Percentiles rank a stretch among this genome's conserved stretches.
phyloP scores from a whole-genome alignment of 2,888 invertebrate species.

The Perizoma flavofasciatum region DNA sequence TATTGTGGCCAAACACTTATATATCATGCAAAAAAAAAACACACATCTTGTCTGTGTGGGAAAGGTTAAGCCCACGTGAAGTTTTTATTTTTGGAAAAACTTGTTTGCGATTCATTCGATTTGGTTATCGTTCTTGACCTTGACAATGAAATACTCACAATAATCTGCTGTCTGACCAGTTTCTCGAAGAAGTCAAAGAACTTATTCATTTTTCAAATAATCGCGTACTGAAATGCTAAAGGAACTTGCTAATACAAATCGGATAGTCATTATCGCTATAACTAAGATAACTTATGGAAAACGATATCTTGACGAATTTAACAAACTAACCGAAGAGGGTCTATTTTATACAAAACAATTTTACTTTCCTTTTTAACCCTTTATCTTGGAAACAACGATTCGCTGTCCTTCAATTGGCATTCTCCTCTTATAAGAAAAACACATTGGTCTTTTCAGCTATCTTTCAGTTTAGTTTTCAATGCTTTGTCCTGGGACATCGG shows the following conservation, averaged over 20 bases:
- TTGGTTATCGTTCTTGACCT: slow-evolving; percentile 15
- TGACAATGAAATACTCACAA: slow-evolving; percentile 20
- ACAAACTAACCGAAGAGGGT: background rate
- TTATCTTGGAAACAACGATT: too few relatives aligned
- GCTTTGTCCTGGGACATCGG: too few relatives aligned
- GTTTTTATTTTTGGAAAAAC: background rate
- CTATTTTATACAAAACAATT: too few relatives aligned
- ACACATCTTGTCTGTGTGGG: background rate
- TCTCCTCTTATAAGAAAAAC: too few relatives aligned
- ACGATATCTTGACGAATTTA: slow-evolving; percentile 5
- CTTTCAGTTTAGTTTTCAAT: too few relatives aligned
- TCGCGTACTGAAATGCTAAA: background rate
- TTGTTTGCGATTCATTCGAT: slow-evolving; percentile 1
- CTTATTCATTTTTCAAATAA: slow-evolving; percentile 11
- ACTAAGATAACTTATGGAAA: slow-evolving; percentile 5
- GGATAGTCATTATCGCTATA: slow-evolving; percentile 15
- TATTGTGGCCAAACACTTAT: too few relatives aligned
- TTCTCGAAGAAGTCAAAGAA: slow-evolving; percentile 21
- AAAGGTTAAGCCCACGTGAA: background rate
- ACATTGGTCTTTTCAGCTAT: too few relatives aligned
- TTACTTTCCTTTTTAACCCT: too few relatives aligned
- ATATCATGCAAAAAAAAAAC: background rate
- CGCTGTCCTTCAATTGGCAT: too few relatives aligned
- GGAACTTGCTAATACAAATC: slow-evolving; percentile 5
- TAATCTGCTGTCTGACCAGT: slow-evolving; percentile 7